These are phyloP conservation scores for Tachysurus vachellii DNA, from an alignment of 2,113 vertebrate genomes.

Conservation along the genomic window DNA sequence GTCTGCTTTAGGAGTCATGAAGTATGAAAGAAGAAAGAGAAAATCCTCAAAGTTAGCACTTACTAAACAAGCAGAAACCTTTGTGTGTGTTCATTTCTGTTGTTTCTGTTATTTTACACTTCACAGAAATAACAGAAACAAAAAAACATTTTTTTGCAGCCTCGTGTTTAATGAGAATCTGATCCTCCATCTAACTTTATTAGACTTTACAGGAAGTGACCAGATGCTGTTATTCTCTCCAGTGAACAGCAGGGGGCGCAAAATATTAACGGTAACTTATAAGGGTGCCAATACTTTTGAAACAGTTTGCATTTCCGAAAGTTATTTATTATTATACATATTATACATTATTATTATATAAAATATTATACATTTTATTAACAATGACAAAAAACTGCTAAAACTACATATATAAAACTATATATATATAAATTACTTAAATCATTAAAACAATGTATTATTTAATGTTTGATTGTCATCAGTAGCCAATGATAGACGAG, in stretches of 20 bases:
- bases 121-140: too few species aligned
- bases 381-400: too few species aligned
- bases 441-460: neutral
- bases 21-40: neutral
- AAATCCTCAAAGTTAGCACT: neutral
- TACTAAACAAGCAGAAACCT: neutral
- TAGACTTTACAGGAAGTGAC: neutral
- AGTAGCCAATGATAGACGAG: neutral
- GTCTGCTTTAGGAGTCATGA: neutral
- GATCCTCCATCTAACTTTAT: neutral
- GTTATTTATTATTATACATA: too few species aligned
- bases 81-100: too few species aligned
- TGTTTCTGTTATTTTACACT: too few species aligned
- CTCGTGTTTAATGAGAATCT: neutral
- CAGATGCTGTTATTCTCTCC: neutral
- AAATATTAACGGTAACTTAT: neutral
- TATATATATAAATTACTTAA: neutral
- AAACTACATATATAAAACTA: too few species aligned
- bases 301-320: too few species aligned
- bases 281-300: neutral
- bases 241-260: neutral
- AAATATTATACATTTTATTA: too few species aligned
- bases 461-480: neutral
- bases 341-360: neutral
- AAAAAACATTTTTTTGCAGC: too few species aligned